Conservation (phyloP, 1,140 invertebrate species). For the Calliopsis andreniformis region DNA sequence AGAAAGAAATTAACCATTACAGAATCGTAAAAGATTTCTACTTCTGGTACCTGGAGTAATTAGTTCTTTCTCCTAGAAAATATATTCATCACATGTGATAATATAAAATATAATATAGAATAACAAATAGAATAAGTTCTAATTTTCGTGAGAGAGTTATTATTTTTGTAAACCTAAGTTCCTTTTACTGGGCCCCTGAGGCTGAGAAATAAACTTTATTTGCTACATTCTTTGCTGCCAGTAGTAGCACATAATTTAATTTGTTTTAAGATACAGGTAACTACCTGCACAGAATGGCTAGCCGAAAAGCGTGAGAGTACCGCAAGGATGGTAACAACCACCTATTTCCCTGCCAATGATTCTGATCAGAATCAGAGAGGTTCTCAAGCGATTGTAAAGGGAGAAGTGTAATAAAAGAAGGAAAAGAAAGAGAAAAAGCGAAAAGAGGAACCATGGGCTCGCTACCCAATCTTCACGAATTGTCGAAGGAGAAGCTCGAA, state of each 20-base stretch:
- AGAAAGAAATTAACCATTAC: too few relatives aligned
- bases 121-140: too few relatives aligned
- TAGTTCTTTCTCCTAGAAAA: too few relatives aligned
- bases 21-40: too few relatives aligned
- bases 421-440: neutral
- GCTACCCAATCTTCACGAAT: constrained; percentile 84
- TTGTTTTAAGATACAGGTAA: neutral
- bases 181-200: too few relatives aligned
- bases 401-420: neutral
- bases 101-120: too few relatives aligned
- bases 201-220: too few relatives aligned
- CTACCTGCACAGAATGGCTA: neutral
- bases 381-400: constrained; percentile 7
- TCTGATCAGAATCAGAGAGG: constrained; percentile 10
- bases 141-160: too few relatives aligned
- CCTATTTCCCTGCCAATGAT: constrained; percentile 19
- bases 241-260: neutral
- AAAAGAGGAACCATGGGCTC: constrained; percentile 82
- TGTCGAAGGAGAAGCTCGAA: constrained; percentile 78
- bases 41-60: too few relatives aligned
- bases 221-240: too few relatives aligned
- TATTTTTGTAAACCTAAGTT: too few relatives aligned
- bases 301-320: neutral
- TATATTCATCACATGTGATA: too few relatives aligned
- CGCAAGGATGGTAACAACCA: constrained; percentile 3